phyloP scores from a whole-genome alignment of 2,888 invertebrate genomes.

The Drosophila peninsularis region DNA sequence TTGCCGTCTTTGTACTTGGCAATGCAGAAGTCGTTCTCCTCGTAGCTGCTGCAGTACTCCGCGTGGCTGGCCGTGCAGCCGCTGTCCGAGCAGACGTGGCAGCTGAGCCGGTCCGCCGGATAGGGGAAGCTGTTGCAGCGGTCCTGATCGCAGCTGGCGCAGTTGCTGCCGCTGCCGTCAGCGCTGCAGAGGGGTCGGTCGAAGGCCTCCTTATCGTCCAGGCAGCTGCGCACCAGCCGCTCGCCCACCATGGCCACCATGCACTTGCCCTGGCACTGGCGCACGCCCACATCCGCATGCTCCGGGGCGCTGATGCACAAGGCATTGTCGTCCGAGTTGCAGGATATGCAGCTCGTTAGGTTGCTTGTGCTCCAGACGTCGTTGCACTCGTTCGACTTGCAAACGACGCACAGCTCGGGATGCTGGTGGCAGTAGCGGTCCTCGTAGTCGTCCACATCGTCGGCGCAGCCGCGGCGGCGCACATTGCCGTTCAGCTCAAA shows the following conservation, averaged over 20 bases:
- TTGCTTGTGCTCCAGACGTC: slow-evolving; percentile 69
- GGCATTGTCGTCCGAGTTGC: slow-evolving; percentile 65
- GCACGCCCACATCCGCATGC: slow-evolving; percentile 34
- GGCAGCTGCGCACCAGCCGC: slow-evolving; percentile 75
- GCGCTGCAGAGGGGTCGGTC: slow-evolving; percentile 63
- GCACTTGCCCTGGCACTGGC: slow-evolving; percentile 78
- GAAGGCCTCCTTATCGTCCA: slow-evolving; percentile 79
- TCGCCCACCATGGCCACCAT: slow-evolving; percentile 67
- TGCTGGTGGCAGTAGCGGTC: slow-evolving; percentile 76
- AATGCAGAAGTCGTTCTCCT: slow-evolving; percentile 73
- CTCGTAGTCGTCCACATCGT: slow-evolving; percentile 80
- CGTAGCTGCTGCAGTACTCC: slow-evolving; percentile 66
- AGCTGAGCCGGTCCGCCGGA: slow-evolving; percentile 74
- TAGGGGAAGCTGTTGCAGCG: slow-evolving; percentile 72
- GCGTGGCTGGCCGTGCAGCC: slow-evolving; percentile 55
- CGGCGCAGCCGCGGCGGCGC: slow-evolving; percentile 77
- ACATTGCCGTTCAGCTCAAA: slow-evolving; percentile 70
- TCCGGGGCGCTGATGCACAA: slow-evolving; percentile 63
- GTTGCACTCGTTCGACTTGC: slow-evolving; percentile 83
- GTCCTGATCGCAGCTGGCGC: slow-evolving; percentile 57
- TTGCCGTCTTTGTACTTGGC: slow-evolving; percentile 70
- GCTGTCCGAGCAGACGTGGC: slow-evolving; percentile 71
- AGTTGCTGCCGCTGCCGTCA: slow-evolving; percentile 46
- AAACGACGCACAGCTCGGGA: slow-evolving; percentile 69
- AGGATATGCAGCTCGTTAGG: slow-evolving; percentile 72